Percentiles rank a stretch among this genome's conserved stretches.
Evolutionary conservation across 2,797 vertebrate species (phyloP).

Genomic region (Mus spretus): DNA sequence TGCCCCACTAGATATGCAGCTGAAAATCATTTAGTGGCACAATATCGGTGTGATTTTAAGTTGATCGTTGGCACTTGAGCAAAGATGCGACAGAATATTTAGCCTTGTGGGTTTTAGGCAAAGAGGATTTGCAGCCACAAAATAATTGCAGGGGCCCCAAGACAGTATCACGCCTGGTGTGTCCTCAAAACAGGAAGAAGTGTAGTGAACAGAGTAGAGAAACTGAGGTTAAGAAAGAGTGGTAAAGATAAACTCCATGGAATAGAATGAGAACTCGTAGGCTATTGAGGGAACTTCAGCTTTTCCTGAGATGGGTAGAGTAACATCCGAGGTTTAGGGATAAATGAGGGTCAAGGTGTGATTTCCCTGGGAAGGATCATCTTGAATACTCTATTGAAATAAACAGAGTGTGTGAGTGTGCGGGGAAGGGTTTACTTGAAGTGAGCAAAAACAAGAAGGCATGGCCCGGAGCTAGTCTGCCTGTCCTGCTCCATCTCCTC

Average conservation of each 20-base stretch:
- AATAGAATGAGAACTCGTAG: not conserved
- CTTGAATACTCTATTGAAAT: not conserved
- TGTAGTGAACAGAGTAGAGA: not conserved
- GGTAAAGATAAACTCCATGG: not conserved
- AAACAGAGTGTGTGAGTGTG: too few relatives aligned
- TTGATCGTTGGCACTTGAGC: not conserved
- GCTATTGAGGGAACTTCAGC: not conserved
- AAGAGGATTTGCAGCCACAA: not conserved
- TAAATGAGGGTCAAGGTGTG: not conserved
- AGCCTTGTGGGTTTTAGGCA: not conserved
- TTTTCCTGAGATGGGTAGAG: not conserved
- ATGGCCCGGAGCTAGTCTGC: not conserved
- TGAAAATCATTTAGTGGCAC: slow-evolving; percentile 1
- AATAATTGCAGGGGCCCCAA: not conserved
- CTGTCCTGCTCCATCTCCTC: not conserved
- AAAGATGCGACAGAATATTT: not conserved
- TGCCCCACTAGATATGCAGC: not conserved
- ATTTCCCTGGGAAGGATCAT: not conserved
- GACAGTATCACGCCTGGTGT: not conserved
- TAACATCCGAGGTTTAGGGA: not conserved
- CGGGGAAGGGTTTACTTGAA: not conserved
- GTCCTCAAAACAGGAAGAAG: not conserved
- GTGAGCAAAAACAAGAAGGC: not conserved
- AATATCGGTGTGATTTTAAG: not conserved
- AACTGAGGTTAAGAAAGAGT: not conserved